Evolutionary conservation across 2,888 invertebrate genomes (phyloP).

Genomic region (Leptinotarsa peninsularis): DNA sequence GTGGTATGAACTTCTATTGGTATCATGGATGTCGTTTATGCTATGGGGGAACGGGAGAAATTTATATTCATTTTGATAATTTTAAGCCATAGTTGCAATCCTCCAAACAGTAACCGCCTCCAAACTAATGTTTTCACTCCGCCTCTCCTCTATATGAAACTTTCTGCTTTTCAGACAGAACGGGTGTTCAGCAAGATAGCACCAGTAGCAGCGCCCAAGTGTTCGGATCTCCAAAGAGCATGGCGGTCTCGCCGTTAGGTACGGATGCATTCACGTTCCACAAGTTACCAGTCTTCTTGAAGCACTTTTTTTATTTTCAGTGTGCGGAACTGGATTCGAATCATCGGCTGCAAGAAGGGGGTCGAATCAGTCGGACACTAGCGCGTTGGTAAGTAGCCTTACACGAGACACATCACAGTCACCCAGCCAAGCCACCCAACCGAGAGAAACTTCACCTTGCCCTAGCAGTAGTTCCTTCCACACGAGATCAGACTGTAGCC

Average conservation of each 20-base stretch:
- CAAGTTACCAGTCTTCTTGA: background rate
- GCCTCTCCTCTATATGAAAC: background rate
- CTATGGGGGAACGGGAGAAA: no score
- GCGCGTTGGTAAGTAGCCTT: slow-evolving; percentile 72
- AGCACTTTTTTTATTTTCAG: slow-evolving; percentile 50
- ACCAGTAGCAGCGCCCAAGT: slow-evolving; percentile 70
- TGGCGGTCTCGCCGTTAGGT: slow-evolving; percentile 71
- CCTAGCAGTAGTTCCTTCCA: slow-evolving; percentile 70
- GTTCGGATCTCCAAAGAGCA: slow-evolving; percentile 70
- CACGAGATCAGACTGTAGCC: slow-evolving; percentile 68
- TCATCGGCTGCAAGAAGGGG: slow-evolving; percentile 66
- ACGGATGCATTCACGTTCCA: slow-evolving; percentile 45
- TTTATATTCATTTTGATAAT: no score
- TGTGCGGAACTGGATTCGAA: slow-evolving; percentile 62
- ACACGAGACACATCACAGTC: slow-evolving; percentile 74
- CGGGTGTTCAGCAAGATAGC: slow-evolving; percentile 64
- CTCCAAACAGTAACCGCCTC: no score
- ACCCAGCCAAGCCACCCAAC: slow-evolving; percentile 68
- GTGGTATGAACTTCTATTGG: no score
- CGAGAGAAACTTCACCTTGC: slow-evolving; percentile 69
- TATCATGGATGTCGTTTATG: no score
- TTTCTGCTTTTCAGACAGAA: slow-evolving; percentile 19
- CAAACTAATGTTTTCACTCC: no score
- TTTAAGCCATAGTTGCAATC: no score
- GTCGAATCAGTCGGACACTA: slow-evolving; percentile 73